phyloP scores from a whole-genome alignment of 2,888 invertebrate species.

The Palloptera scutellata region DNA sequence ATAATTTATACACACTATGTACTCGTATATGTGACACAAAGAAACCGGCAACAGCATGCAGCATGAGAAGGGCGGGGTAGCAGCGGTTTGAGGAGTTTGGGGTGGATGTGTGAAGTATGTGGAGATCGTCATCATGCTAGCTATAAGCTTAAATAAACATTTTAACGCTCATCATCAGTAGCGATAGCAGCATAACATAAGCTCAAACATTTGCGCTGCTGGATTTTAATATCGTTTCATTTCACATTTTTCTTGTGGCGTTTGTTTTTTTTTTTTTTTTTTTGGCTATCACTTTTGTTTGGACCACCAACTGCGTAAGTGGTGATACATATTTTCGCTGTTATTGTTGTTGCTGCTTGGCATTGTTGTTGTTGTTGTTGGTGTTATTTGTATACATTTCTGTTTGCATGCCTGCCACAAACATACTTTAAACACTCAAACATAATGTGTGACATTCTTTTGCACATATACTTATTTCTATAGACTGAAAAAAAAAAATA shows the following conservation, averaged over 20 bases:
- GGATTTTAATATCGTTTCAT: conserved; percentile 6
- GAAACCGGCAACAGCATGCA: background rate
- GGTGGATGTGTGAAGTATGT: background rate
- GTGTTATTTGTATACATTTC: no score
- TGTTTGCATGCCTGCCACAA: no score
- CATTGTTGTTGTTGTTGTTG: no score
- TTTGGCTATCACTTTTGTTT: background rate
- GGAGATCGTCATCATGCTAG: background rate
- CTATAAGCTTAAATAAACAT: background rate
- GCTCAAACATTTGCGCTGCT: conserved; percentile 11
- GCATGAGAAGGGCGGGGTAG: background rate
- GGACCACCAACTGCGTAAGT: conserved; percentile 16
- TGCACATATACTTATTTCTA: no score
- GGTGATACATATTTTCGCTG: background rate
- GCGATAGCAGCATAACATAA: conserved; percentile 1
- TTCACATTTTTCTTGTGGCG: background rate
- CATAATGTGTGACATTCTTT: no score
- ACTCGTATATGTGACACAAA: background rate
- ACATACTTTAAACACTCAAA: no score
- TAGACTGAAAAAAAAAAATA: no score
- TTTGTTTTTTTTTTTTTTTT: background rate
- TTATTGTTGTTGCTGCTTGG: no score
- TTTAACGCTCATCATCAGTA: no score
- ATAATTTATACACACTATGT: no score
- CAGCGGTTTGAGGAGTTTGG: background rate